These are phyloP conservation scores for Gorsachius goisagi DNA, from an alignment of 2,113 vertebrate genomes.

Conservation along the genomic window DNA sequence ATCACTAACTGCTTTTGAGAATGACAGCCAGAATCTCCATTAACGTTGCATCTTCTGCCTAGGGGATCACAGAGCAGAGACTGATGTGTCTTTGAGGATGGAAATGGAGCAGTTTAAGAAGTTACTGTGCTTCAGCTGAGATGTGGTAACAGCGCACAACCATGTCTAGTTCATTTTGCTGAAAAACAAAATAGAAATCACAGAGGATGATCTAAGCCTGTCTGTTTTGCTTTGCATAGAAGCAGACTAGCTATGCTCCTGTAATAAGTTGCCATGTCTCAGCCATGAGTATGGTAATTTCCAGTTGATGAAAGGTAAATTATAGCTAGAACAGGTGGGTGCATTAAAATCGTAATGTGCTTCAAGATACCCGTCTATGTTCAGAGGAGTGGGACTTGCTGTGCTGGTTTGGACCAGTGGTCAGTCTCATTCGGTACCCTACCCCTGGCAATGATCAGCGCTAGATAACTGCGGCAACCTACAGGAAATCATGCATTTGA, in stretches of 20 bases:
- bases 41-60: slow-evolving; percentile 11
- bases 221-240: slow-evolving; percentile 4
- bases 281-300: slow-evolving; percentile 14
- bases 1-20: slow-evolving; percentile 28
- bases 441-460: neutral
- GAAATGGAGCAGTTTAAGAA: slow-evolving; percentile 19
- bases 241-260: neutral
- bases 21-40: slow-evolving; percentile 29
- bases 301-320: slow-evolving; percentile 29
- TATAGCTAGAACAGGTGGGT: neutral
- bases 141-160: neutral
- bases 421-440: neutral
- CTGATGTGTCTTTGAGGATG: slow-evolving; percentile 35
- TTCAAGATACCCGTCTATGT: neutral
- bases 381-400: neutral
- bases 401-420: neutral
- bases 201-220: slow-evolving; percentile 29
- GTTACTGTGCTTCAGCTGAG: neutral
- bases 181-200: slow-evolving; percentile 44
- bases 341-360: neutral
- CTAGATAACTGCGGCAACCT: neutral
- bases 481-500: neutral
- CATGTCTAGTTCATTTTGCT: neutral
- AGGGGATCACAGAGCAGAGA: slow-evolving; percentile 10
- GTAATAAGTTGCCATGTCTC: neutral